phyloP scores from a whole-genome alignment of 2,113 vertebrate genomes.

The Piliocolobus tephrosceles region DNA sequence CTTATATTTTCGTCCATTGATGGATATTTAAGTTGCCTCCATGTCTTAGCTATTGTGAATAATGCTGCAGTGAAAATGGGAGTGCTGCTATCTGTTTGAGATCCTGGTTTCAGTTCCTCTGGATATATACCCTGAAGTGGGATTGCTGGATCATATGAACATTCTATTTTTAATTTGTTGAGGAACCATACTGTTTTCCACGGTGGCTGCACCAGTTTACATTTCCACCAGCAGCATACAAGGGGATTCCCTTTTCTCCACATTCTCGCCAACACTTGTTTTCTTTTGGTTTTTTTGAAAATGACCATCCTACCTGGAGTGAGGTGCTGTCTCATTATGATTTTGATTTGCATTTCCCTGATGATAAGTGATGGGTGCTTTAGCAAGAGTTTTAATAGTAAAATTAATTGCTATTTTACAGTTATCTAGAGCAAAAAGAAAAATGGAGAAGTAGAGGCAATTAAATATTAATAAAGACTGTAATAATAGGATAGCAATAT shows the following conservation, averaged over 20 bases:
- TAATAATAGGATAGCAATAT: not conserved
- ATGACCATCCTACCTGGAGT: not conserved
- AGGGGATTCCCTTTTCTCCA: not conserved
- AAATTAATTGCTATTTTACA: not conserved
- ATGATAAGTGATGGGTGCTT: not conserved
- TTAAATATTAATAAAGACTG: not conserved
- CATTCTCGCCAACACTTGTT: not conserved
- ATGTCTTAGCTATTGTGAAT: not conserved
- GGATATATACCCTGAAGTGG: not conserved
- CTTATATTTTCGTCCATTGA: not conserved
- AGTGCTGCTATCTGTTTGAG: not conserved
- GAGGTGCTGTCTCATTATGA: not conserved
- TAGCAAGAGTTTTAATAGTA: constrained; percentile 13
- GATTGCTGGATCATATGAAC: not conserved
- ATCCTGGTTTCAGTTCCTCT: not conserved
- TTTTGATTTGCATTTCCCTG: not conserved
- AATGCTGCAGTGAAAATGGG: not conserved
- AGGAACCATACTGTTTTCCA: not conserved
- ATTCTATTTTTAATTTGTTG: not conserved
- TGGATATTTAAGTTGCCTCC: not conserved
- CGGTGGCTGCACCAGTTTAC: not conserved
- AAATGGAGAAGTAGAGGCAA: not conserved
- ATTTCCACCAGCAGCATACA: not conserved
- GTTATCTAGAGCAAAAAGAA: constrained; percentile 7
- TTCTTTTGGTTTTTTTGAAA: not conserved